Evolutionary conservation across 92 coral and sea anemone species (phyloP).

Genomic region (Galaxea fascicularis): DNA sequence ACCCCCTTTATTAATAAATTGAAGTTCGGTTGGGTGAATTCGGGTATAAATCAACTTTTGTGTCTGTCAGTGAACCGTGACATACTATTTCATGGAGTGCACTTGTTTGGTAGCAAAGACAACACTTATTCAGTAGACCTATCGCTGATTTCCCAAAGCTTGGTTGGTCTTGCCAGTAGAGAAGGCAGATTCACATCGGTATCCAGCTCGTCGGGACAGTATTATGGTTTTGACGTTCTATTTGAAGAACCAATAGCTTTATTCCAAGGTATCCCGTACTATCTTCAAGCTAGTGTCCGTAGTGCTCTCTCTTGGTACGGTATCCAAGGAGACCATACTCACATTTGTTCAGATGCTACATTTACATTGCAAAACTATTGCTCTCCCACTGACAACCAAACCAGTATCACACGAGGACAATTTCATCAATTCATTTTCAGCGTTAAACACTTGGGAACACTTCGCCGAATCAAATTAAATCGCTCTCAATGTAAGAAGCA

Average conservation of each 20-base stretch:
- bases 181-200: no score
- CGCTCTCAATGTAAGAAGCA: no score
- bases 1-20: no score
- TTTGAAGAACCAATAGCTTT: background rate
- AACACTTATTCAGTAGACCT: background rate
- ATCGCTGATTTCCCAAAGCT: no score
- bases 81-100: background rate
- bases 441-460: no score
- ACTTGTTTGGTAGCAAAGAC: conserved; percentile 4
- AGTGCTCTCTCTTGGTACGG: background rate
- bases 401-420: background rate
- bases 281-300: background rate
- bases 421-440: background rate
- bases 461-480: no score
- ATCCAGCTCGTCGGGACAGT: no score
- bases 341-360: background rate
- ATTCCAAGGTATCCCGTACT: background rate
- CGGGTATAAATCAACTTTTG: no score
- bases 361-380: background rate
- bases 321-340: background rate
- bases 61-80: conserved; percentile 1
- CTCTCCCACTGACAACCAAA: background rate
- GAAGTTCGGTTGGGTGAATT: no score
- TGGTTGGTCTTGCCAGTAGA: no score
- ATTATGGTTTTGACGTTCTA: conserved; percentile 1